Percentiles rank a stretch among this genome's conserved stretches.
Evolutionary conservation across 2,797 vertebrate species (phyloP).

Genomic region (Thalassophryne amazonica): DNA sequence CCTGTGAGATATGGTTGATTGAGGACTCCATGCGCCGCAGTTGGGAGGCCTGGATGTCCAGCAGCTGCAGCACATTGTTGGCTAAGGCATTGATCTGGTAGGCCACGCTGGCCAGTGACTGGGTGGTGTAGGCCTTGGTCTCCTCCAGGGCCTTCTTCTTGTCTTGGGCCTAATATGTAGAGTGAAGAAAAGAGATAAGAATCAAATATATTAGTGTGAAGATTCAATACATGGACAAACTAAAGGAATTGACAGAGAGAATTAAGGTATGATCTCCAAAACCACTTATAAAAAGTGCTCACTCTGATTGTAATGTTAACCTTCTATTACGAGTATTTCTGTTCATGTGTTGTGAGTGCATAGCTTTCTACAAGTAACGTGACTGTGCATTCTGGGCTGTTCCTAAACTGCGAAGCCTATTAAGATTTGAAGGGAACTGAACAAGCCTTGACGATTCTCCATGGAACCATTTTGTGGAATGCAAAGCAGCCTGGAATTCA

Average conservation of each 20-base stretch:
- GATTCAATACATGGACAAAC: slow-evolving; percentile 29
- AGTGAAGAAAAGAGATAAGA: neutral
- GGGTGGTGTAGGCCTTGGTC: slow-evolving; percentile 98
- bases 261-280: slow-evolving; percentile 7
- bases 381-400: neutral
- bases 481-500: slow-evolving; percentile 10
- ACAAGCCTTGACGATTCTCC: slow-evolving; percentile 3
- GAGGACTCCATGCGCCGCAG: slow-evolving; percentile 98
- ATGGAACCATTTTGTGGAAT: slow-evolving; percentile 5
- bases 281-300: slow-evolving; percentile 18
- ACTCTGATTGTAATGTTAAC: slow-evolving; percentile 22
- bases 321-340: slow-evolving; percentile 8
- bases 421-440: neutral
- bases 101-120: slow-evolving; percentile 97
- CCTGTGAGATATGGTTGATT: slow-evolving; percentile 98
- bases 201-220: slow-evolving; percentile 17
- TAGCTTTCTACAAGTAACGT: slow-evolving; percentile 3
- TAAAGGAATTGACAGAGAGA: slow-evolving; percentile 17
- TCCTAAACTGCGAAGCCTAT: slow-evolving; percentile 5
- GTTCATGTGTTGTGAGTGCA: neutral
- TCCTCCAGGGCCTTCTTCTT: slow-evolving; percentile 99
- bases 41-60: slow-evolving; percentile 98
- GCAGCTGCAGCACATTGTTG: slow-evolving; percentile 97
- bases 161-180: slow-evolving; percentile 84
- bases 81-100: slow-evolving; percentile 99